Percentiles rank a stretch among this genome's conserved stretches.
Evolutionary conservation across 1,140 invertebrate species (phyloP).

Genomic region (Polyergus mexicanus): DNA sequence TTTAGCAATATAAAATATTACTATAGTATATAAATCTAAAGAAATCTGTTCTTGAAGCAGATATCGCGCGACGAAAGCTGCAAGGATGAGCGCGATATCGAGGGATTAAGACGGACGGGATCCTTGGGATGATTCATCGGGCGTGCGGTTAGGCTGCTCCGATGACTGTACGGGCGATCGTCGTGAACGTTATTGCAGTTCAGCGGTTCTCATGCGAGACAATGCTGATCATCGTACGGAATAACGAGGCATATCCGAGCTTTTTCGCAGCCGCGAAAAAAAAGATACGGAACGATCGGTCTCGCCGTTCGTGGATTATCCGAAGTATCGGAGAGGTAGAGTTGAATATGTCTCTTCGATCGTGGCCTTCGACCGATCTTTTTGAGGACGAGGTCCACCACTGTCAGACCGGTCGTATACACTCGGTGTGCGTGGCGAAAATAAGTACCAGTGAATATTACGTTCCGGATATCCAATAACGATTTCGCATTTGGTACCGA

Average conservation of each 20-base stretch:
- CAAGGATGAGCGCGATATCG: slow-evolving; percentile 53
- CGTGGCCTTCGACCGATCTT: slow-evolving; percentile 47
- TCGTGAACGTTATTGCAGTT: slow-evolving; percentile 42
- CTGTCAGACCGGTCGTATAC: slow-evolving; percentile 48
- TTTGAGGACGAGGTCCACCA: slow-evolving; percentile 52
- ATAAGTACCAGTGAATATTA: slow-evolving; percentile 46
- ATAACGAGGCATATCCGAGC: slow-evolving; percentile 24
- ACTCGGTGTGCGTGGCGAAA: slow-evolving; percentile 23
- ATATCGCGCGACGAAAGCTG: slow-evolving; percentile 44
- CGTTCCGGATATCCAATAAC: slow-evolving; percentile 33
- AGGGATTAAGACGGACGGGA: slow-evolving; percentile 69
- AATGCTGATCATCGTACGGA: neutral
- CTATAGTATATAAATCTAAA: neutral
- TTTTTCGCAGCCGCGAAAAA: neutral
- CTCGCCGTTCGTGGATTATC: neutral
- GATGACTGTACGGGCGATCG: slow-evolving; percentile 44
- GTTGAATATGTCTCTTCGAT: neutral
- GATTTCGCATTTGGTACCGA: neutral
- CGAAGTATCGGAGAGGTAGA: neutral
- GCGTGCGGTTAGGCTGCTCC: slow-evolving; percentile 73
- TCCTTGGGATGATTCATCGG: slow-evolving; percentile 81
- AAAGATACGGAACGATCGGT: neutral
- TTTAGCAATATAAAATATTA: neutral
- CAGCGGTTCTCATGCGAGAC: slow-evolving; percentile 65
- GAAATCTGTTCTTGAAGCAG: slow-evolving; percentile 6